Base-by-base conservation (phyloP, 1,140 invertebrate genomes). In the Drosophila trapezifrons region DNA sequence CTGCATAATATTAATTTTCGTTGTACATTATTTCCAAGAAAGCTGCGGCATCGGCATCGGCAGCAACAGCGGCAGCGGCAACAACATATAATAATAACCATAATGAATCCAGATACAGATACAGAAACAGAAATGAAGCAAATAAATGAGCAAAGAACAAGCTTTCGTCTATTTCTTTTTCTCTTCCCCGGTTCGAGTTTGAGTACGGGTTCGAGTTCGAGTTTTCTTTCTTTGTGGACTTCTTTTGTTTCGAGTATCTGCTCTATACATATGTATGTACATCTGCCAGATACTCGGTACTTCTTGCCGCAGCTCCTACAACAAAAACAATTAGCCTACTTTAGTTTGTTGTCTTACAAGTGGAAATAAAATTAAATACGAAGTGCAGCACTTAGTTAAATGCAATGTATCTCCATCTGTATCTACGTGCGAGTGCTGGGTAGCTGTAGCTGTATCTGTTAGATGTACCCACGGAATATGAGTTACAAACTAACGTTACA, bases 1-100 rank as follows among this genome's bases (percentile, higher is more conserved):
- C 83, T 87, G 83, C 84, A 87, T 87, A 89, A 83, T 89, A 87
- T 87, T 87, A 87, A 82, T 87, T 87, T 86, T 84, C 72, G 80
- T 84, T 79, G 80, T 79, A 79, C 73, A 70, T 78, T 83, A 75
- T 78, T 82, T 86, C 78, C 78, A 86, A 78, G 79, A 86, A 87
- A 76, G 82, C 81, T 55, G 49, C 73, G 54, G 32, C 58, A 69
- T 27, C 13, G 40, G 29, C 29, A 32, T 10, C 35, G 57, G 47
- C 65, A 58, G 38, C 35, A 47, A 43, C 62, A 49, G 62, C 20
- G 60, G 46, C 80, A 79, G 42, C 73, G 43, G 62, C 55, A 76
- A 76, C 55, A 69, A 59, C 47, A 60, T 82, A 85, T 83, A 83
- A 87, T 87, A 85, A 87, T 86, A 85, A 67, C 73, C 62, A 78